phyloP scores from a whole-genome alignment of 2,113 vertebrate genomes.

The Paratilapia polleni region DNA sequence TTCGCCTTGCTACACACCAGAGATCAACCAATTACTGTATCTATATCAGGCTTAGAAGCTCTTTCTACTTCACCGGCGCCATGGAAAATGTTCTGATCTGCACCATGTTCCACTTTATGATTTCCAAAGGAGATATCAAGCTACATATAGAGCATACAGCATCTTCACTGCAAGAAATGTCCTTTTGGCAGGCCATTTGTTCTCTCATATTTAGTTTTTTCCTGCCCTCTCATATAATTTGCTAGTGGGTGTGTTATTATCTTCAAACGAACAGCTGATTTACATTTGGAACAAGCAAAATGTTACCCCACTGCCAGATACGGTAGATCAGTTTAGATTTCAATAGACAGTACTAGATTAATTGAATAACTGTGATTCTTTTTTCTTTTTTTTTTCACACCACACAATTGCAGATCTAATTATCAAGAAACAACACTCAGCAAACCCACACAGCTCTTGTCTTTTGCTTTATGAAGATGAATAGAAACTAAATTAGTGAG shows the following conservation, averaged over 20 bases:
- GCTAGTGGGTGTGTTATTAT: constrained; percentile 35
- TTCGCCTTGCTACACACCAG: constrained; percentile 38
- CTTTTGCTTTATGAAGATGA: constrained; percentile 27
- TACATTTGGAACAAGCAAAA: neutral
- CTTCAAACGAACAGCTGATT: constrained; percentile 35
- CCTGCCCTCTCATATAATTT: neutral
- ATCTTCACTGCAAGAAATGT: neutral
- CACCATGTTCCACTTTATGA: constrained; percentile 10
- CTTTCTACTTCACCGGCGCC: constrained; percentile 26
- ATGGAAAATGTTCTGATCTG: constrained; percentile 38
- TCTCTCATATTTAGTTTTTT: neutral
- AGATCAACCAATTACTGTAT: constrained; percentile 56
- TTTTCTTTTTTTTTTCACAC: neutral
- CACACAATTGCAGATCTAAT: constrained; percentile 34
- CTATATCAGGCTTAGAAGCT: constrained; percentile 23
- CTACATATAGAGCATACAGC: neutral
- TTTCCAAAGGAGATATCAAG: constrained; percentile 28
- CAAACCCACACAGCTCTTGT: constrained; percentile 41
- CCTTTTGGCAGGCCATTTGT: constrained; percentile 5
- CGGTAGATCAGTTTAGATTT: neutral
- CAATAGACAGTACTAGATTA: constrained; percentile 14
- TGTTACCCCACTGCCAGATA: neutral
- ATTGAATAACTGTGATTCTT: neutral
- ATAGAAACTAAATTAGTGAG: constrained; percentile 21
- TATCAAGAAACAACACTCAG: constrained; percentile 22